A percentile compares a stretch with the other conserved stretches of the same genome.
Conservation (phyloP, 2,888 invertebrate genomes). For the Platycheirus rosarum region DNA sequence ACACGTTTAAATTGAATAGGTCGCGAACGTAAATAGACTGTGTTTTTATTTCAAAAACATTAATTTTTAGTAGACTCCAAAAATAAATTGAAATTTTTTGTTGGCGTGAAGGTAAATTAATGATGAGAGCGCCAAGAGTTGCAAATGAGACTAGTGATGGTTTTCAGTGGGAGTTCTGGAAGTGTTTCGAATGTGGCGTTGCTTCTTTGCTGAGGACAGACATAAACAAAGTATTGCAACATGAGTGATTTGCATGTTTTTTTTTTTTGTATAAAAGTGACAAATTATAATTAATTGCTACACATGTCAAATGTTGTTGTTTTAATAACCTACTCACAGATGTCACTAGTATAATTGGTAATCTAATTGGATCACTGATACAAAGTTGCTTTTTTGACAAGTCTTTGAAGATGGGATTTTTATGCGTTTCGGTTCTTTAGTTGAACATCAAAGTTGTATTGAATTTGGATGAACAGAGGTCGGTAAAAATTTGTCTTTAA, state of each 20-base stretch:
- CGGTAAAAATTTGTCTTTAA: no score
- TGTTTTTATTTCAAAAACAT: constrained; percentile 49
- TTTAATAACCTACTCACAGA: constrained; percentile 40
- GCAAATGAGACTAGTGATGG: no score
- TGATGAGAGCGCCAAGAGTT: no score
- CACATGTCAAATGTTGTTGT: constrained; percentile 48
- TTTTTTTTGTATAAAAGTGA: no score
- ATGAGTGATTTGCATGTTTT: constrained; percentile 5
- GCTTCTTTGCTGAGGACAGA: neutral
- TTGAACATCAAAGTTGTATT: neutral
- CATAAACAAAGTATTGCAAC: neutral
- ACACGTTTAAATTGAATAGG: constrained; percentile 32
- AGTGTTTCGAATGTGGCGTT: neutral
- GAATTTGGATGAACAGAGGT: no score
- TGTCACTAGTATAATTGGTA: constrained; percentile 46
- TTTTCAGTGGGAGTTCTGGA: neutral
- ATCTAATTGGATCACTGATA: constrained; percentile 16
- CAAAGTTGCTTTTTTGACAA: neutral
- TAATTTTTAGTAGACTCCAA: constrained; percentile 49
- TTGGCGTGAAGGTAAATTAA: no score
- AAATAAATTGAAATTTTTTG: constrained; percentile 40
- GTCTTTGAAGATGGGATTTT: neutral
- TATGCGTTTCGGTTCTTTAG: neutral
- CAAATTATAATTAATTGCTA: constrained; percentile 52
- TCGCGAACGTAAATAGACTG: constrained; percentile 45